phyloP scores from a whole-genome alignment of 2,113 vertebrate species.

The Solenodon paradoxus region DNA sequence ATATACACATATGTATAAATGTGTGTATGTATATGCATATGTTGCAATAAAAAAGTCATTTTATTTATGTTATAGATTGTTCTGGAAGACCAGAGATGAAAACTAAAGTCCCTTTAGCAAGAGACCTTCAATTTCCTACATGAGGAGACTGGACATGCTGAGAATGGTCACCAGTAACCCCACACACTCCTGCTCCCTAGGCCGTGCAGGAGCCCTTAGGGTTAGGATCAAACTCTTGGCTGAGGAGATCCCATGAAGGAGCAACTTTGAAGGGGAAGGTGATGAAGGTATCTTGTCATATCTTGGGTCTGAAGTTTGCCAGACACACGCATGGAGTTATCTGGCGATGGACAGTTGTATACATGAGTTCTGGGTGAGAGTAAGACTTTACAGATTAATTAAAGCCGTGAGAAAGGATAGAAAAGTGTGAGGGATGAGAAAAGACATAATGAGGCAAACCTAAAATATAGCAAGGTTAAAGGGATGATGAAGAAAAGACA shows the following conservation, averaged over 20 bases:
- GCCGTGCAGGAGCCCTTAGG: neutral
- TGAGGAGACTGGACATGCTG: neutral
- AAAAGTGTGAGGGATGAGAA: neutral
- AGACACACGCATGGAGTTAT: neutral
- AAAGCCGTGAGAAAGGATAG: neutral
- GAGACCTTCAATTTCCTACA: neutral
- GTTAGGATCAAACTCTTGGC: rapidly evolving
- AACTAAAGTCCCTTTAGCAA: neutral
- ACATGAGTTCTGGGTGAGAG: neutral
- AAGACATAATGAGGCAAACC: neutral
- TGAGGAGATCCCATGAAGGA: neutral
- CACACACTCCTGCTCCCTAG: neutral
- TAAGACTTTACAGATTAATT: neutral
- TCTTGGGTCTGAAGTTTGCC: slow-evolving; percentile 13
- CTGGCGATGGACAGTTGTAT: neutral
- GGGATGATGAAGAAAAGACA: neutral
- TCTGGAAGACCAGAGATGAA: neutral
- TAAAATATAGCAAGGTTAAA: neutral
- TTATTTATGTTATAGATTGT: neutral
- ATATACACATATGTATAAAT: neutral
- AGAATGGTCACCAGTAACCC: neutral
- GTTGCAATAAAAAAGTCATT: neutral
- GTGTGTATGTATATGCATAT: too few relatives aligned
- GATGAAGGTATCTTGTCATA: neutral
- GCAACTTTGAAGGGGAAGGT: neutral